Evolutionary conservation across 1,140 invertebrate species (phyloP), one percentile per base, ranked within the genome.

Genomic region (Drosophila aff.): DNA sequence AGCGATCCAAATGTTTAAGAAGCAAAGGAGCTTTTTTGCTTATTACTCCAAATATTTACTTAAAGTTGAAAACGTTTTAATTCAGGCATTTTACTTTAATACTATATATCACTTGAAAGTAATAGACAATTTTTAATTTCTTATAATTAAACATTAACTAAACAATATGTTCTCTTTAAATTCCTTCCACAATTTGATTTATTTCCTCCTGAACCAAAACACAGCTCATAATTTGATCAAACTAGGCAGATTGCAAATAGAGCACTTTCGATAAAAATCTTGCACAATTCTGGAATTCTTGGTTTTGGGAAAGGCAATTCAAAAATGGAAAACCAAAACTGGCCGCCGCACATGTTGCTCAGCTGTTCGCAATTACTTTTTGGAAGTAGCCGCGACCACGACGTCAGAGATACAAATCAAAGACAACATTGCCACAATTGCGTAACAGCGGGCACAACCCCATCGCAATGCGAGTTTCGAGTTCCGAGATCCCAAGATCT

Each of bases 291-390:
- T n/a, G 64, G 66, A 72, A 60, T 55, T 68, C 40, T 38, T 55
- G 15, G 8, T 26, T n/a, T 55, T 68, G 67, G 63, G 65, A 55
- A 71, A 68, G 64, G 67, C 46, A 55, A 68, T 68, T 47, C 40
- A 26, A 33, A 71, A 71, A 68, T 21, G 40, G 38, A 66, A 55
- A 75, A 78, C 58, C 52, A 44, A 44, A 66, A 81, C 61, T 79
- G 68, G 79, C 65, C 41, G 69, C 84, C 41, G 69, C 84, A 87
- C 77, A 87, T 87, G 84, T 75, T 72, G 58, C 81, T 89, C 84
- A 89, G 84, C 81, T 89, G 84, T 89, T 89, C 75, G 84, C 85
- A 89, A 89, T 89, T 89, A 89, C 80, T 63, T 40, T 71, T 40
- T 38, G 59, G 55, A 55, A 69, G 64, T 44, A 44, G 50, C 63